These are phyloP conservation scores for Ctenicera cuprea DNA, from an alignment of 2,888 invertebrate species.

Conservation along the genomic window DNA sequence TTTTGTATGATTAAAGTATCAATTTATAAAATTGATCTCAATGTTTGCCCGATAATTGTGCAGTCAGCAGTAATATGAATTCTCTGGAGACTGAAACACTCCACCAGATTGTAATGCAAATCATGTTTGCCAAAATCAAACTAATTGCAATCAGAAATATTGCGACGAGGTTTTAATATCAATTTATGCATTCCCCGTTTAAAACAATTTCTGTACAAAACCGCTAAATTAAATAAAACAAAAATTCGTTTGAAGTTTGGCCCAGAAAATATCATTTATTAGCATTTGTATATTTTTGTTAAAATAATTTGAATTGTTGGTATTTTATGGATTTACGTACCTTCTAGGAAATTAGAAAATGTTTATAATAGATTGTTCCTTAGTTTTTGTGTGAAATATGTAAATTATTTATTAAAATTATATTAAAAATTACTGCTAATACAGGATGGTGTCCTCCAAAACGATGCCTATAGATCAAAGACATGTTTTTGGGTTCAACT, in stretches of 20 bases:
- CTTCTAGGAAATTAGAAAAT: no score
- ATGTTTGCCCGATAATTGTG: slow-evolving; percentile 72
- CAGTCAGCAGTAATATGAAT: slow-evolving; percentile 69
- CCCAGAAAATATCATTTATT: background rate
- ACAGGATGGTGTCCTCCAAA: no score
- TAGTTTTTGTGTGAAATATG: no score
- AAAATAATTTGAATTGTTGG: background rate
- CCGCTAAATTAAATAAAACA: slow-evolving; percentile 9
- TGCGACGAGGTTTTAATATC: slow-evolving; percentile 35
- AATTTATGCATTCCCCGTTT: slow-evolving; percentile 7
- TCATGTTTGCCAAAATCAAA: slow-evolving; percentile 68
- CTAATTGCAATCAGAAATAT: slow-evolving; percentile 61
- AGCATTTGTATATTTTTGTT: no score
- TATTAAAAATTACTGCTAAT: no score
- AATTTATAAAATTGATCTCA: slow-evolving; percentile 70
- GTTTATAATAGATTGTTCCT: no score
- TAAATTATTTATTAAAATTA: no score
- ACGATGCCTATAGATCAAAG: no score
- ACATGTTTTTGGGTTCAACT: no score
- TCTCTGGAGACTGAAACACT: slow-evolving; percentile 59
- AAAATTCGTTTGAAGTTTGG: slow-evolving; percentile 4
- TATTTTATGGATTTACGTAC: background rate
- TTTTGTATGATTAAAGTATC: slow-evolving; percentile 58
- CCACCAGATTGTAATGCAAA: slow-evolving; percentile 70
- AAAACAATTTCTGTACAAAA: background rate